A percentile compares a stretch with the other conserved stretches of the same genome.
These are phyloP conservation scores for Ostrea edulis DNA, from an alignment of 1,140 invertebrate genomes.

Conservation along the genomic window DNA sequence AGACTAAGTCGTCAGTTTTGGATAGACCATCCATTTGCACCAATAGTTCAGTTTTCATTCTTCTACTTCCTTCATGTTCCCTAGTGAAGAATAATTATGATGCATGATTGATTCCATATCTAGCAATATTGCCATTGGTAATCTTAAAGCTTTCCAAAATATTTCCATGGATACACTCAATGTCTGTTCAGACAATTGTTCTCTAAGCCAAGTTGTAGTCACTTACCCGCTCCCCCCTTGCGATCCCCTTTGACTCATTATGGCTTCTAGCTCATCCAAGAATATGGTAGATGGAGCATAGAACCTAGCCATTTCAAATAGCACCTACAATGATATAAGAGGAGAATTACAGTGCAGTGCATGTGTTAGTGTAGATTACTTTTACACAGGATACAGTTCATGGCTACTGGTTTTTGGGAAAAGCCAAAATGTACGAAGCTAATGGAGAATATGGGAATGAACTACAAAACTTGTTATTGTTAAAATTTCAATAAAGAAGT, in stretches of 20 bases:
- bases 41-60: conserved; percentile 86
- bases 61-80: conserved; percentile 82
- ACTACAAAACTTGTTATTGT: too few species aligned
- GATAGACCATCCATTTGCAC: conserved; percentile 88
- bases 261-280: conserved; percentile 81
- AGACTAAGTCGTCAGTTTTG: conserved; percentile 84
- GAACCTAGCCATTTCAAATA: conserved; percentile 82
- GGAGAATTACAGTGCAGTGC: too few species aligned
- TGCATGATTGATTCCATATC: background rate
- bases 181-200: background rate
- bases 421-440: too few species aligned
- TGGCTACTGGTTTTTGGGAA: too few species aligned
- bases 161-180: background rate
- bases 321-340: conserved; percentile 71
- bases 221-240: conserved; percentile 75
- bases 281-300: conserved; percentile 82
- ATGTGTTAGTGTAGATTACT: too few species aligned
- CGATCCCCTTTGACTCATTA: conserved; percentile 81
- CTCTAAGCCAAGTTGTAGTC: background rate
- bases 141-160: background rate
- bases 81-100: conserved; percentile 59
- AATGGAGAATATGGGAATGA: too few species aligned
- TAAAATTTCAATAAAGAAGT: too few species aligned
- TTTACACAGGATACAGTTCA: too few species aligned
- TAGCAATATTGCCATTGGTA: background rate